phyloP scores from a whole-genome alignment of 2,113 vertebrate genomes.

The Nannobrachium achirus region DNA sequence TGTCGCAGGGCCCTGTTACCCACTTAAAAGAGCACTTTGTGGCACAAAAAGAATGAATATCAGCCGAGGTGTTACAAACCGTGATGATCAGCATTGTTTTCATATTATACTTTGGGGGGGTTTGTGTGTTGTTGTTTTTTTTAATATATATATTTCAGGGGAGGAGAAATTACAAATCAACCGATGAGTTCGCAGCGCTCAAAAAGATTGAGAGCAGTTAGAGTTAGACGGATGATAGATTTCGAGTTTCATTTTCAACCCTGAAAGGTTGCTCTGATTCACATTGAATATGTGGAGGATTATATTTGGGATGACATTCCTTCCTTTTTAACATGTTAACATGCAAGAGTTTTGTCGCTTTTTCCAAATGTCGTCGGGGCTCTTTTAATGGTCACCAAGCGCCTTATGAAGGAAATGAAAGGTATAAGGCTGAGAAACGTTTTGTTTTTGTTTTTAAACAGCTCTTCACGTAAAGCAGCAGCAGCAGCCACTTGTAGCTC shows the following conservation, averaged over 20 bases:
- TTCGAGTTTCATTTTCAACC: constrained; percentile 45
- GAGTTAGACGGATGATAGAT: constrained; percentile 27
- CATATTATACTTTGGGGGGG: constrained; percentile 4
- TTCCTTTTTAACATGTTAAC: constrained; percentile 48
- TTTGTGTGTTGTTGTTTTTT: background rate
- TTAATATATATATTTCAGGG: constrained; percentile 55
- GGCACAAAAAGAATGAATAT: constrained; percentile 15
- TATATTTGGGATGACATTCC: constrained; percentile 59
- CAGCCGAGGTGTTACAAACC: constrained; percentile 2
- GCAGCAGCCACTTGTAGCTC: constrained; percentile 45
- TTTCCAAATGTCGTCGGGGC: constrained; percentile 7
- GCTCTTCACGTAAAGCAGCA: constrained; percentile 57
- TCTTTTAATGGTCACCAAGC: constrained; percentile 65
- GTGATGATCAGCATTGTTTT: background rate
- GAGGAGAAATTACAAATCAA: constrained; percentile 53
- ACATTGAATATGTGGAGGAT: constrained; percentile 75
- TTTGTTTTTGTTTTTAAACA: constrained; percentile 32
- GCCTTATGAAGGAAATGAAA: constrained; percentile 67
- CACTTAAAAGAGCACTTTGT: constrained; percentile 24
- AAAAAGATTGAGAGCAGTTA: constrained; percentile 28
- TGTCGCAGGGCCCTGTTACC: background rate
- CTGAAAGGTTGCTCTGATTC: constrained; percentile 72
- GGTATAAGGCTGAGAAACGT: constrained; percentile 26
- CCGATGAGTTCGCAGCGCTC: constrained; percentile 19
- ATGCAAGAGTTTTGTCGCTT: constrained; percentile 29